Conservation (phyloP, 2,797 vertebrate genomes). For the Tenualosa ilisha region DNA sequence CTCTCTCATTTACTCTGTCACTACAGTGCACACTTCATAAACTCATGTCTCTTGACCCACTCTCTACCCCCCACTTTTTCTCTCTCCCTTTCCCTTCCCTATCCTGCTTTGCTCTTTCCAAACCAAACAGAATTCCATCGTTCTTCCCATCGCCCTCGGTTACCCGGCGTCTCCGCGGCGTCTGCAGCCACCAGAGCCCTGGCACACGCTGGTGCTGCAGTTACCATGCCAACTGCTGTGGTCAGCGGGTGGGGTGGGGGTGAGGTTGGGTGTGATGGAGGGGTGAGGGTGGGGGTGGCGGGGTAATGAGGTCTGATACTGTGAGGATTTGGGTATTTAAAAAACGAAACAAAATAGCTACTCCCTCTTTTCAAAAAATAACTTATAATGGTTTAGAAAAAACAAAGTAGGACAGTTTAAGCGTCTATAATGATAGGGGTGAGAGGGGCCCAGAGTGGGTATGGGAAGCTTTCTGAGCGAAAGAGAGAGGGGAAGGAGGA, state of each 20-base stretch:
- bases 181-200: constrained; percentile 65
- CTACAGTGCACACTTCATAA: constrained; percentile 9
- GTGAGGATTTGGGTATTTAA: constrained; percentile 42
- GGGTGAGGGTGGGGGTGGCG: neutral
- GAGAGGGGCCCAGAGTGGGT: neutral
- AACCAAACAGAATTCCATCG: constrained; percentile 72
- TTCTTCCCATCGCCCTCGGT: constrained; percentile 63
- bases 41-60: neutral
- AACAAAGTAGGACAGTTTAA: constrained; percentile 20
- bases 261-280: neutral
- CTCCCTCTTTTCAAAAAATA: neutral
- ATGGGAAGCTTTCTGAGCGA: neutral
- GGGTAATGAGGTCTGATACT: constrained; percentile 52
- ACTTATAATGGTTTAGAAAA: neutral
- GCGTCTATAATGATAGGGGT: neutral
- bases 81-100: neutral
- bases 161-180: constrained; percentile 61
- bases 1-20: neutral
- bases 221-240: constrained; percentile 63
- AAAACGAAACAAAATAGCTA: neutral
- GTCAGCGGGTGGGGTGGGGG: constrained; percentile 58
- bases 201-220: constrained; percentile 47
- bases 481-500: neutral
- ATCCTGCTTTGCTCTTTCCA: constrained; percentile 61
- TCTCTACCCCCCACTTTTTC: neutral